Conservation (phyloP, 1,140 invertebrate species). For the Heliconius nattereri region DNA sequence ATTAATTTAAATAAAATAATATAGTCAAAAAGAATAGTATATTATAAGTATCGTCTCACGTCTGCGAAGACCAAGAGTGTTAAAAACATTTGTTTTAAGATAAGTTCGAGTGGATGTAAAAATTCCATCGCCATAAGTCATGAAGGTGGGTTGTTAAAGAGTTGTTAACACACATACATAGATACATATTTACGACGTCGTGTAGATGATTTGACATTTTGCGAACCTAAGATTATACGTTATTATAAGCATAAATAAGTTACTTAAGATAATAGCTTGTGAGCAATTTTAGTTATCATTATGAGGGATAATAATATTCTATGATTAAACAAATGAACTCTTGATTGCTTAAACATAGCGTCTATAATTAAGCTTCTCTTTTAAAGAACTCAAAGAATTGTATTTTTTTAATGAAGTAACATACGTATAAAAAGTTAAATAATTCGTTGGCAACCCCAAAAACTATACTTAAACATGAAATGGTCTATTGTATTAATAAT, state of each 20-base stretch:
- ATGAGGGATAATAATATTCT: background rate
- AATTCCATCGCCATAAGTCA: conserved; percentile 30
- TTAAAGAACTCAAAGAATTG: no score
- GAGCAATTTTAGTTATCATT: conserved; percentile 11
- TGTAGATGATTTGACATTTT: conserved; percentile 14
- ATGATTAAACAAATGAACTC: background rate
- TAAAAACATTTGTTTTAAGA: conserved; percentile 24
- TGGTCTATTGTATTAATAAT: conserved; percentile 20
- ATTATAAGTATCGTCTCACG: background rate
- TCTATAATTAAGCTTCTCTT: background rate
- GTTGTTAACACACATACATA: conserved; percentile 9
- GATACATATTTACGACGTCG: conserved; percentile 13
- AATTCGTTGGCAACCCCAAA: conserved; percentile 9
- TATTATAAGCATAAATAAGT: conserved; percentile 9
- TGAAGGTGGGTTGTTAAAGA: conserved; percentile 20
- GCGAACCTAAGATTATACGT: conserved; percentile 12
- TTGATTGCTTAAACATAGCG: background rate
- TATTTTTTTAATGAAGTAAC: conserved; percentile 1
- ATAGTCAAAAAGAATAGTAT: background rate
- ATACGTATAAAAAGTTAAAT: background rate
- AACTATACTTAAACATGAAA: conserved; percentile 18
- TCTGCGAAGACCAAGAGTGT: background rate
- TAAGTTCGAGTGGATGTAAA: conserved; percentile 17
- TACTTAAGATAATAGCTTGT: background rate
- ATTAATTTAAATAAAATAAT: background rate